Percentiles rank a stretch among this genome's conserved stretches.
These are phyloP conservation scores for Ophonus ardosiacus DNA, from an alignment of 2,888 invertebrate genomes.

Conservation along the genomic window DNA sequence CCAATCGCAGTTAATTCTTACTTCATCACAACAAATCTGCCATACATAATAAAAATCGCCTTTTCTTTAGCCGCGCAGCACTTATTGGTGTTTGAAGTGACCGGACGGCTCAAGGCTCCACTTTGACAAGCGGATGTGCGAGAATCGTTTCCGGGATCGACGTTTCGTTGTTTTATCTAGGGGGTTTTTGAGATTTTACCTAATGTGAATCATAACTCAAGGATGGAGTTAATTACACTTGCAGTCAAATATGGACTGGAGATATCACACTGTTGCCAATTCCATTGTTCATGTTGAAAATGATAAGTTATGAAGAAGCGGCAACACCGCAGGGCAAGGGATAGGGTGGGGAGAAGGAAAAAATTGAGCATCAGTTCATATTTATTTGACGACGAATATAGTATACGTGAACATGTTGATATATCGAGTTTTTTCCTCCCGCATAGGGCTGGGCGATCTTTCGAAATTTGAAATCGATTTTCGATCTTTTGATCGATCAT, in stretches of 20 bases:
- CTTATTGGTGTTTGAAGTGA: conserved; percentile 30
- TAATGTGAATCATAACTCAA: conserved; percentile 19
- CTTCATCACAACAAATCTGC: conserved; percentile 7
- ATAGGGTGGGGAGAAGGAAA: too few relatives aligned
- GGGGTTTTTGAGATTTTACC: conserved; percentile 13
- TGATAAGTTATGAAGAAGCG: too few relatives aligned
- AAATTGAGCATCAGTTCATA: too few relatives aligned
- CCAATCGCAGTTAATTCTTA: conserved; percentile 39
- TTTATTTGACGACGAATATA: too few relatives aligned
- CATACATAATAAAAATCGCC: not conserved
- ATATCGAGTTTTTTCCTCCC: too few relatives aligned
- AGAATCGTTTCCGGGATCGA: conserved; percentile 11
- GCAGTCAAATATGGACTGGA: not conserved
- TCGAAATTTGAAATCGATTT: too few relatives aligned
- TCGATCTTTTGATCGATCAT: too few relatives aligned
- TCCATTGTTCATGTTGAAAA: too few relatives aligned
- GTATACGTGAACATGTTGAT: too few relatives aligned
- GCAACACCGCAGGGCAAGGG: too few relatives aligned
- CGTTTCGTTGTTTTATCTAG: conserved; percentile 7
- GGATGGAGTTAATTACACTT: conserved; percentile 1
- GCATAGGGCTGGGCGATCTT: too few relatives aligned
- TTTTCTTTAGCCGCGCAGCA: conserved; percentile 7
- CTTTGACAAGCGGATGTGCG: conserved; percentile 2
- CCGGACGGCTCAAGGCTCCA: conserved; percentile 21
- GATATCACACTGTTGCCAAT: too few relatives aligned